A percentile compares a stretch with the other conserved stretches of the same genome.
Evolutionary conservation across 2,113 vertebrate species (phyloP).

Genomic region (Sprattus sprattus): DNA sequence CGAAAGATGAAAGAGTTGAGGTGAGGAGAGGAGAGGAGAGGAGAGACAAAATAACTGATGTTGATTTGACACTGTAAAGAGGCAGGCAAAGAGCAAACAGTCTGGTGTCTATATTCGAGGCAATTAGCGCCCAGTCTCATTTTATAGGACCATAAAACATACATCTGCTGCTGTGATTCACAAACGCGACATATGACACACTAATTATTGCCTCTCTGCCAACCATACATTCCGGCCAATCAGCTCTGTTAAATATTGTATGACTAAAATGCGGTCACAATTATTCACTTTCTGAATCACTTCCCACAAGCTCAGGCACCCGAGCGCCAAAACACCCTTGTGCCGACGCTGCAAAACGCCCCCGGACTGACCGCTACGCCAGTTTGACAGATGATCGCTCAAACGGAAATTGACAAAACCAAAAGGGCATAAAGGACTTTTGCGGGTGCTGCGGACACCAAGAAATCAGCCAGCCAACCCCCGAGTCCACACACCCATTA

Average conservation of each 20-base stretch:
- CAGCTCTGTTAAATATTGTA: background rate
- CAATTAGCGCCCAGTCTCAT: background rate
- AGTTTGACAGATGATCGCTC: conserved; percentile 4
- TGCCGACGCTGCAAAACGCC: conserved; percentile 8
- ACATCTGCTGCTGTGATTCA: background rate
- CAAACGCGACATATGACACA: background rate
- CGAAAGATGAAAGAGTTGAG: too few species aligned
- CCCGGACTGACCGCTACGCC: background rate
- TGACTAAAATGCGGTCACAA: background rate
- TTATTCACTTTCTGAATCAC: background rate
- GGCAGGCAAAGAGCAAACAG: background rate
- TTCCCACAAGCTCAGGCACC: background rate
- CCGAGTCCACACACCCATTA: background rate
- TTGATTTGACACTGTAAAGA: background rate
- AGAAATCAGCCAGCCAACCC: background rate
- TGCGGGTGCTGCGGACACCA: background rate
- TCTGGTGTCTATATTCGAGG: background rate
- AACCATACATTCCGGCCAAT: background rate
- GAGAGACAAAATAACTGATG: background rate
- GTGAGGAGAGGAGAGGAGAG: background rate
- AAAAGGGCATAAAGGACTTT: background rate
- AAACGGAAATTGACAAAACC: background rate
- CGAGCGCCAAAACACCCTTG: background rate
- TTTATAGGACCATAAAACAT: background rate
- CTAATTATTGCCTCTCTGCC: background rate